These are phyloP conservation scores for Ctenosaura bakeri DNA, from an alignment of 2,797 vertebrate species.

Conservation along the genomic window DNA sequence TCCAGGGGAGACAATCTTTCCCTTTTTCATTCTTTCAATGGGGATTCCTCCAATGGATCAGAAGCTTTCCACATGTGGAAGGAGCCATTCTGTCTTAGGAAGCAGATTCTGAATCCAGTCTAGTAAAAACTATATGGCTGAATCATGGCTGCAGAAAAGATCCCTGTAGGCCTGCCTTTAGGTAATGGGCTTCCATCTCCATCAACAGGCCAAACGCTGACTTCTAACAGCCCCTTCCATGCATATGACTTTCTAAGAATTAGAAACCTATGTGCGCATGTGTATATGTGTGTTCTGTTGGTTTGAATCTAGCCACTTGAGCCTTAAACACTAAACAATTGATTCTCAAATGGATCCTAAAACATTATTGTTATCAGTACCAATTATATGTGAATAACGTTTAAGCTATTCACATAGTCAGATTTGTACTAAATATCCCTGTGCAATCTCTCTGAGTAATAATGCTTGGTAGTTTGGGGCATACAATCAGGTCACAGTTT, in stretches of 20 bases:
- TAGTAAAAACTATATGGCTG: background rate
- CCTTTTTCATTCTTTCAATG: background rate
- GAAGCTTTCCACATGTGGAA: background rate
- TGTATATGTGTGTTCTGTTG: background rate
- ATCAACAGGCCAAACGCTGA: background rate
- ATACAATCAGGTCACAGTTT: background rate
- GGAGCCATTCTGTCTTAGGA: background rate
- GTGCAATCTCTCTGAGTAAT: too few species aligned
- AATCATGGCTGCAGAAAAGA: background rate
- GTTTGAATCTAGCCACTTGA: background rate
- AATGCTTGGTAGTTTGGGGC: background rate
- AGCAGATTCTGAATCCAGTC: background rate
- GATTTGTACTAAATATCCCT: background rate
- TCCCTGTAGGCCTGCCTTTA: background rate
- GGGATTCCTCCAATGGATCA: background rate
- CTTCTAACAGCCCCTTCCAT: background rate
- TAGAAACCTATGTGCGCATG: background rate
- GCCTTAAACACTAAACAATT: background rate
- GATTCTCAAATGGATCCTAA: background rate
- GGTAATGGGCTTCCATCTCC: background rate
- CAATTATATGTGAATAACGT: background rate
- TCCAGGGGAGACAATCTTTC: background rate
- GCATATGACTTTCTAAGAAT: background rate
- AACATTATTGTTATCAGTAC: background rate
- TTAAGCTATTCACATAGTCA: background rate